Evolutionary conservation across 2,797 vertebrate species (phyloP).

Genomic region (Prionace glauca): DNA sequence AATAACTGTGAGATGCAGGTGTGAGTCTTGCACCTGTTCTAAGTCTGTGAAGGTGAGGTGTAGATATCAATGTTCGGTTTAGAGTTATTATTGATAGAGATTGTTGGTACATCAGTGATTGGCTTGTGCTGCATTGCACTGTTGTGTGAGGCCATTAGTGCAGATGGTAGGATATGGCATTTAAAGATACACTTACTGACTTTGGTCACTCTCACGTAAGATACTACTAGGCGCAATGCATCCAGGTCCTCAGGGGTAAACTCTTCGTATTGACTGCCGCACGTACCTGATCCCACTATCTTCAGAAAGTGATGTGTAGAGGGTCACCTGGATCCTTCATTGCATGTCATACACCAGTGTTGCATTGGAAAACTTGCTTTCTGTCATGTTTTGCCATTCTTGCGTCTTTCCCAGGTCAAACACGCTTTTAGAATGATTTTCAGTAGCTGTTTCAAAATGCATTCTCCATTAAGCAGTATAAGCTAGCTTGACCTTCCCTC

Average conservation of each 20-base stretch:
- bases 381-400: not conserved
- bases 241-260: not conserved
- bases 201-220: not conserved
- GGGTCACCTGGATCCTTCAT: not conserved
- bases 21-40: too few species aligned
- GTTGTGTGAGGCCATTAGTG: too few species aligned
- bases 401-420: not conserved
- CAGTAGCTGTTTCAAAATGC: not conserved
- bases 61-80: not conserved
- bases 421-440: not conserved
- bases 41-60: not conserved
- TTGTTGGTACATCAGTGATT: not conserved
- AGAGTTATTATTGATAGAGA: not conserved
- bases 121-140: not conserved
- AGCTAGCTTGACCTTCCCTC: not conserved
- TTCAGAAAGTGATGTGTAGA: not conserved
- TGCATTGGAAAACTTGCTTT: not conserved
- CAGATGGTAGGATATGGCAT: not conserved
- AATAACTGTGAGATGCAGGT: too few species aligned
- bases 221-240: not conserved
- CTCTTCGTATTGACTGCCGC: not conserved
- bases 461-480: too few species aligned
- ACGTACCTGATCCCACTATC: not conserved
- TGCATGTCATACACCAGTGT: not conserved
- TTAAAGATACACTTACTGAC: not conserved